A percentile compares a stretch with the other conserved stretches of the same genome.
Evolutionary conservation across 2,888 invertebrate species (phyloP).

Genomic region (Lissonota sp.): DNA sequence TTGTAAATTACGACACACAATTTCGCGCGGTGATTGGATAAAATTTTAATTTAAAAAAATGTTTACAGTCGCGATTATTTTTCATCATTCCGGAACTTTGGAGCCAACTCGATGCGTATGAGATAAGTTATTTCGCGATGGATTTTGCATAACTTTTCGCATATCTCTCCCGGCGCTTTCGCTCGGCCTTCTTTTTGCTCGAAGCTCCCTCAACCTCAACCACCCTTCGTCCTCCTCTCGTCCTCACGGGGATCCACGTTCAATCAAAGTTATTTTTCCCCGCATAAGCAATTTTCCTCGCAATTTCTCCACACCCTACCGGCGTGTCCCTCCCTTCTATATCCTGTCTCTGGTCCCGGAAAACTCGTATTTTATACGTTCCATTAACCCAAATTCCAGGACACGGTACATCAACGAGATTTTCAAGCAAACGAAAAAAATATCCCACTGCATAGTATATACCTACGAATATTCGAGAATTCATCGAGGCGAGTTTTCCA

Average conservation of each 20-base stretch:
- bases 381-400: conserved; percentile 43
- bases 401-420: not conserved
- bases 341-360: conserved; percentile 13
- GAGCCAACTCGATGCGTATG: no score
- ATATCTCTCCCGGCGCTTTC: not conserved
- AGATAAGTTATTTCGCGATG: no score
- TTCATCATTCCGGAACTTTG: no score
- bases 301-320: not conserved
- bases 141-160: conserved; percentile 5
- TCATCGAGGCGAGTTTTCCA: conserved; percentile 51
- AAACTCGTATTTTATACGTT: not conserved
- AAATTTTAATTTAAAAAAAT: no score
- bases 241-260: not conserved
- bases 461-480: conserved; percentile 31
- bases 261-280: conserved; percentile 35
- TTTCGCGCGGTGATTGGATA: no score
- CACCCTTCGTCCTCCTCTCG: not conserved
- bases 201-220: not conserved
- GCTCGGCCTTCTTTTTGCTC: not conserved
- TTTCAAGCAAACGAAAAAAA: conserved; percentile 1
- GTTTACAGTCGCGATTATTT: no score
- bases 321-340: conserved; percentile 1
- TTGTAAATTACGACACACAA: no score
- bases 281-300: conserved; percentile 20
- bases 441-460: not conserved